Conservation (phyloP, 1,140 invertebrate species). For the Bombus ignitus region DNA sequence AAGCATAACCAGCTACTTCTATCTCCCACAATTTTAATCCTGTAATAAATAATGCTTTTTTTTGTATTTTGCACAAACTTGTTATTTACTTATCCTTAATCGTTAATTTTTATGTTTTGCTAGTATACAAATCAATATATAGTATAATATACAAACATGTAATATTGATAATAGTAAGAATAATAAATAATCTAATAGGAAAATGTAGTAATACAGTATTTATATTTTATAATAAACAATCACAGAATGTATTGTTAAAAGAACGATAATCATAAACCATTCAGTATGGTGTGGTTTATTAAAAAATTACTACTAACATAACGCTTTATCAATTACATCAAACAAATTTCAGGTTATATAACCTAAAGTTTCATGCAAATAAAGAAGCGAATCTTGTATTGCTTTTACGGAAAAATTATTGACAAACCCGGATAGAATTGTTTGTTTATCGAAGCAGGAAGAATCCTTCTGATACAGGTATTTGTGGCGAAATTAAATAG, state of each 20-base stretch:
- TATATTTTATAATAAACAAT: neutral
- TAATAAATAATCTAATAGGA: neutral
- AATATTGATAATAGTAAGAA: neutral
- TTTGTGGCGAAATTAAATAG: slow-evolving; percentile 44
- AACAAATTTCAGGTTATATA: slow-evolving; percentile 22
- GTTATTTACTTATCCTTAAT: neutral
- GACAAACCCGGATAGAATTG: slow-evolving; percentile 55
- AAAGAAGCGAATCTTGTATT: neutral
- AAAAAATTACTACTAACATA: neutral
- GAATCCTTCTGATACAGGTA: slow-evolving; percentile 57
- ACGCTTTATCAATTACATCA: neutral
- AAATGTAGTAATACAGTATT: neutral
- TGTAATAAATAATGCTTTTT: slow-evolving; percentile 15
- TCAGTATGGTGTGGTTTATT: too few relatives aligned
- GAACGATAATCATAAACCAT: neutral
- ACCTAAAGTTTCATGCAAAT: neutral
- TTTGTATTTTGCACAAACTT: neutral
- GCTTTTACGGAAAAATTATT: neutral
- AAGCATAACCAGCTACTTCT: slow-evolving; percentile 28
- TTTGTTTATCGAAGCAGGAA: slow-evolving; percentile 10
- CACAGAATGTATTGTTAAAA: neutral
- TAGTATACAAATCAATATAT: neutral
- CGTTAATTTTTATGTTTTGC: neutral
- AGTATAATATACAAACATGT: neutral
- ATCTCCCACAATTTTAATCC: slow-evolving; percentile 47